Percentiles rank a stretch among this genome's conserved stretches.
These are phyloP conservation scores for Octonoba sinensis DNA, from an alignment of 2,888 invertebrate genomes.

Conservation along the genomic window DNA sequence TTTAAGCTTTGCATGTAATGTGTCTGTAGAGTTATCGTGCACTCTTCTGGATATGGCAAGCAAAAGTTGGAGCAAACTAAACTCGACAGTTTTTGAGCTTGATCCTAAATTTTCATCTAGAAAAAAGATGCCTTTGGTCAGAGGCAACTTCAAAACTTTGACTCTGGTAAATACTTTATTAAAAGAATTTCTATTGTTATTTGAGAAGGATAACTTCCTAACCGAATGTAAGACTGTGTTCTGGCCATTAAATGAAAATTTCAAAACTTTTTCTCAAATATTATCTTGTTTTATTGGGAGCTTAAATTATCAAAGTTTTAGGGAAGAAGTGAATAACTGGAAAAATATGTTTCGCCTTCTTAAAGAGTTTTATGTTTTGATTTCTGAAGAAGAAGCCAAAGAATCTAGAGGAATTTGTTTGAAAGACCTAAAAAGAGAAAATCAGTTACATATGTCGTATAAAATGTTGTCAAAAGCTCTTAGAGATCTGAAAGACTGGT, in stretches of 20 bases:
- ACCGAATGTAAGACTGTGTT: constrained; percentile 22
- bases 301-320: constrained; percentile 28
- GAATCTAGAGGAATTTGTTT: constrained; percentile 2
- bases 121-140: constrained; percentile 46
- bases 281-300: constrained; percentile 32
- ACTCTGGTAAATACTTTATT: constrained; percentile 33
- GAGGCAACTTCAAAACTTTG: constrained; percentile 42
- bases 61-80: constrained; percentile 33
- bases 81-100: constrained; percentile 7
- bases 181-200: constrained; percentile 31
- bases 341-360: constrained; percentile 9
- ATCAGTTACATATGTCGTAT: constrained; percentile 50
- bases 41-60: constrained; percentile 44
- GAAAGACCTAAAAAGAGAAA: constrained; percentile 36
- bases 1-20: constrained; percentile 31
- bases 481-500: constrained; percentile 38
- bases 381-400: constrained; percentile 33
- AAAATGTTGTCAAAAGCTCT: constrained; percentile 44
- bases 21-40: constrained; percentile 37
- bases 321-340: constrained; percentile 36
- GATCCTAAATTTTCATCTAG: constrained; percentile 30
- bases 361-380: constrained; percentile 28
- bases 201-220: constrained; percentile 11
- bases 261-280: constrained; percentile 6
- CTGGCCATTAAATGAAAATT: constrained; percentile 27